These are phyloP conservation scores for Stomatorhinus ivindoensis DNA, from an alignment of 2,113 vertebrate genomes.

Conservation along the genomic window DNA sequence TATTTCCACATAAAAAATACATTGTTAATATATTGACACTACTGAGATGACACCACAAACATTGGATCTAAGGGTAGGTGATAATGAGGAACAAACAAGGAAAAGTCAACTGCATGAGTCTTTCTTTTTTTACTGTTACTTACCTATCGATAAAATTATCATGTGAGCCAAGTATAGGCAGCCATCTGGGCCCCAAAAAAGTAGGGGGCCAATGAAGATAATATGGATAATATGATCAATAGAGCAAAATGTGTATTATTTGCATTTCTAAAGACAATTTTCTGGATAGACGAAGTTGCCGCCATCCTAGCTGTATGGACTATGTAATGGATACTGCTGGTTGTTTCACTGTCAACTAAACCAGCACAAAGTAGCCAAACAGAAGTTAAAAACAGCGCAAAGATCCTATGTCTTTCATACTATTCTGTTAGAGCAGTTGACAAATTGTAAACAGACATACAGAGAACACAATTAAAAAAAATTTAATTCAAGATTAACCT, in stretches of 20 bases:
- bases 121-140: neutral
- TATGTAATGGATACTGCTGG: neutral
- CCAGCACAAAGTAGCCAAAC: neutral
- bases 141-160: neutral
- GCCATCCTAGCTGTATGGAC: neutral
- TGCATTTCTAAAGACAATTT: neutral
- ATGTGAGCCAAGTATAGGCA: neutral
- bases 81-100: constrained; percentile 11
- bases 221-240: neutral
- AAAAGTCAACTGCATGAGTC: neutral
- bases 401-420: neutral
- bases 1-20: constrained; percentile 15
- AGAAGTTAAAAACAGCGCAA: neutral
- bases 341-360: neutral
- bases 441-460: neutral
- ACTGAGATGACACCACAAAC: neutral
- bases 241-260: neutral
- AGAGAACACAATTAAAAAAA: neutral
- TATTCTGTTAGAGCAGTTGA: neutral
- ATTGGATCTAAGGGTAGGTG: neutral
- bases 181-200: neutral
- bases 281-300: neutral
- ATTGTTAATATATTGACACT: constrained; percentile 5
- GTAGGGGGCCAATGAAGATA: neutral
- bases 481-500: neutral